Evolutionary conservation across 2,797 vertebrate genomes (phyloP).

Genomic region (Dryobates pubescens): DNA sequence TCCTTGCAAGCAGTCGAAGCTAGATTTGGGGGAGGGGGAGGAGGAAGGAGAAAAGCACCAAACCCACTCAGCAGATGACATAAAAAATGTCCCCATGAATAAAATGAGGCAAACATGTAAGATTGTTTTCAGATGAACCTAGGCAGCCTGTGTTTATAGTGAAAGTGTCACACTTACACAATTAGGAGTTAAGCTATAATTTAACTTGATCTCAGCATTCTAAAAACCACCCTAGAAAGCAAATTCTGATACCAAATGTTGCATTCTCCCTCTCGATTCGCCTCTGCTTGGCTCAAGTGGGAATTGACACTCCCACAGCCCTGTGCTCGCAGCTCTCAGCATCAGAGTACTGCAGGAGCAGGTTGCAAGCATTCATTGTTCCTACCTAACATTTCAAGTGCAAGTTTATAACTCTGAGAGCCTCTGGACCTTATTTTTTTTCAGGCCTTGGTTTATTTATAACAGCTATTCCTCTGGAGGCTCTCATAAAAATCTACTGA

Average conservation of each 20-base stretch:
- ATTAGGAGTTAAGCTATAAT: background rate
- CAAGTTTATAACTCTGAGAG: background rate
- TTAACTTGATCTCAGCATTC: background rate
- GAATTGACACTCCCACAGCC: background rate
- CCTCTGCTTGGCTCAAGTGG: background rate
- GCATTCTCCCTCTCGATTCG: background rate
- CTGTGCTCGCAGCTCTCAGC: background rate
- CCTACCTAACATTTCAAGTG: background rate
- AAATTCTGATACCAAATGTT: background rate
- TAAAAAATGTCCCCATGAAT: background rate
- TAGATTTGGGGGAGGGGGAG: background rate
- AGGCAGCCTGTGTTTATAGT: conserved; percentile 1
- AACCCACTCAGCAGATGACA: conserved; percentile 57
- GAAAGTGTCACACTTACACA: background rate
- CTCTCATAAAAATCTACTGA: background rate
- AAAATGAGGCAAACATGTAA: background rate
- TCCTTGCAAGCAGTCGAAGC: background rate
- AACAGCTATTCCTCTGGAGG: background rate
- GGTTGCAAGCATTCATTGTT: background rate
- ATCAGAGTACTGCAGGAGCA: background rate
- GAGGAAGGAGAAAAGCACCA: background rate
- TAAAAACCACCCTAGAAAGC: background rate
- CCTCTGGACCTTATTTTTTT: background rate
- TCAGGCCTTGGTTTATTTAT: background rate
- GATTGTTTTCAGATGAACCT: conserved; percentile 4